Base-by-base conservation (phyloP, 2,888 invertebrate species). In the Hesperia comma region DNA sequence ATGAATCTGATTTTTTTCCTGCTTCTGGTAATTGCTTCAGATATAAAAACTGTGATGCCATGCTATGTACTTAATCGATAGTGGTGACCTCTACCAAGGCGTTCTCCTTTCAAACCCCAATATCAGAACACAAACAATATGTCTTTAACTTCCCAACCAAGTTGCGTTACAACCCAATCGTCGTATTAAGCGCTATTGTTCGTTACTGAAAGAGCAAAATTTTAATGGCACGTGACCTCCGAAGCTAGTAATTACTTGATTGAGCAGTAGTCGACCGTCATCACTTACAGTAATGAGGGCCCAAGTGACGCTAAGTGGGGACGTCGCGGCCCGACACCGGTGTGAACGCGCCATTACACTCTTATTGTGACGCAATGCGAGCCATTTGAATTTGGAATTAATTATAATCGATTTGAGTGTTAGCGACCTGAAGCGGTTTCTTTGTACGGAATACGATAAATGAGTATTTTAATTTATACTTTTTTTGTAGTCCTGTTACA, bases 251-350 rank as follows among this genome's bases (percentile, higher is more conserved):
- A 92, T 92, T 91, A 92, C 88, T 84, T 89, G 90, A 90, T 85
- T 88, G 83, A 78, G 84, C 84, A 85, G 86, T 90, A 83, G 84
- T 80, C 84, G 26, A 90, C 87, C 88, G 88, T 88, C 88, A 88
- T 90, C 90, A 90, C 90, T 91, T 91, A 88, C 80, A 75, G 76
- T 91, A 90, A 92, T 92, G 90, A 91, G 90, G 85, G 88, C 77
- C 84, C 79, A 83, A 76, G 79, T 79, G 78, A 86, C 86, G 86
- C 63, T 84, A 87, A 88, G 88, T 88, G 87, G 87, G 77, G 90
- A 90, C 79, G 80, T 88, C 88, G 85, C 88, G 74, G 80, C 75
- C 70, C 71, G 74, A 71, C 77, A 75, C 79, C 80, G 76, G 76
- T 83, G 86, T 85, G 83, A 75, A 81, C 79, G 84, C 82, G 75